These are phyloP conservation scores for Dryocosmus kuriphilus DNA, from an alignment of 2,888 invertebrate species.

Conservation along the genomic window DNA sequence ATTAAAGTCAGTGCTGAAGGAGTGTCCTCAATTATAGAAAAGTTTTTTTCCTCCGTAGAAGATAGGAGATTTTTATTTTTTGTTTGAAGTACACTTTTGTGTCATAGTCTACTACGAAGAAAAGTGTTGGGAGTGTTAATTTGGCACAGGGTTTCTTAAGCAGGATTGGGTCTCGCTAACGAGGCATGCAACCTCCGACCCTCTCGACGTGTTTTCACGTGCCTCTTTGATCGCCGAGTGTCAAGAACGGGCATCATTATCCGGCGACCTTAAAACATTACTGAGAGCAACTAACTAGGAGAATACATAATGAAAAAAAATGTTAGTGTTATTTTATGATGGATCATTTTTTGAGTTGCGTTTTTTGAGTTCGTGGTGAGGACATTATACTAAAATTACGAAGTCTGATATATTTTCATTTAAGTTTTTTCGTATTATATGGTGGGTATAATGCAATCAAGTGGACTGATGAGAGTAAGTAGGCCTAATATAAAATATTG, in stretches of 20 bases:
- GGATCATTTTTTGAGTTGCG: too few species aligned
- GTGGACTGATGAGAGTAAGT: too few species aligned
- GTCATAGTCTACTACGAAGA: slow-evolving; percentile 30
- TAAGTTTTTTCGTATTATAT: too few species aligned
- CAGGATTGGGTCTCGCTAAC: slow-evolving; percentile 61
- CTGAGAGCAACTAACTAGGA: neutral
- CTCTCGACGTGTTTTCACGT: slow-evolving; percentile 26
- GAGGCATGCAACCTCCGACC: slow-evolving; percentile 62
- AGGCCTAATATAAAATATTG: too few species aligned
- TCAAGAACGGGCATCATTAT: slow-evolving; percentile 30
- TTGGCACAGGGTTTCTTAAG: slow-evolving; percentile 56
- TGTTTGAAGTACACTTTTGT: neutral
- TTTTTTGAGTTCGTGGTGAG: too few species aligned
- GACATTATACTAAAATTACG: too few species aligned
- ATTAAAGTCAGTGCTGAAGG: too few species aligned
- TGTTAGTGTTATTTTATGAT: too few species aligned
- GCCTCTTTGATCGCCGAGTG: neutral
- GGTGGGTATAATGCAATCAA: too few species aligned
- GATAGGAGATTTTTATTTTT: neutral
- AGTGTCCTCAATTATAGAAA: too few species aligned
- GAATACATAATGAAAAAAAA: too few species aligned
- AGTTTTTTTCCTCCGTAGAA: neutral
- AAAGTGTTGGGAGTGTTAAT: slow-evolving; percentile 54
- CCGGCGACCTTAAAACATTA: slow-evolving; percentile 26
- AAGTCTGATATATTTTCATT: too few species aligned